phyloP scores from a whole-genome alignment of 1,140 invertebrate species.

The Aphis gossypii region DNA sequence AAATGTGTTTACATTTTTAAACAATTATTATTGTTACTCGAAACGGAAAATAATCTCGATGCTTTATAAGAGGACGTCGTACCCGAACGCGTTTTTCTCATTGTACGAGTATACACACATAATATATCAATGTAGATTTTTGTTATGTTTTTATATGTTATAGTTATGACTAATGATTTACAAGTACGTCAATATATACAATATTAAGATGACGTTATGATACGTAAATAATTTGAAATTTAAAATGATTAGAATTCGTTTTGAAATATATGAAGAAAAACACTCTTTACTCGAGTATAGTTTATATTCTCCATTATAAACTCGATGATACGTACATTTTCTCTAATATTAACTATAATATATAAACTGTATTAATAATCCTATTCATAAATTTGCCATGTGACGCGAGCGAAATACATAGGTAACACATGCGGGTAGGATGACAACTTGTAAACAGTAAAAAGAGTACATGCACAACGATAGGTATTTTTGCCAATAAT shows the following conservation, averaged over 20 bases:
- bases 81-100: not conserved
- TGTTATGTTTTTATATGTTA: not conserved
- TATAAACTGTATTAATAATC: no score
- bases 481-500: no score
- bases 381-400: no score
- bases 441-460: no score
- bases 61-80: not conserved
- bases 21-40: not conserved
- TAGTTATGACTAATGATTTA: not conserved
- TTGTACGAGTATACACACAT: not conserved
- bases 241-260: not conserved
- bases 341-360: no score
- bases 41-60: not conserved
- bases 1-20: slow-evolving; percentile 2
- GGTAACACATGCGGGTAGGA: no score
- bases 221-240: not conserved
- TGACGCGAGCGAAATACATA: no score
- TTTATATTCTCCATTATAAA: no score
- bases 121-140: not conserved
- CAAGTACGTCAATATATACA: not conserved
- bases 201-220: not conserved
- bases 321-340: no score
- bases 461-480: no score
- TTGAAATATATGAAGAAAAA: no score
- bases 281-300: no score